Percentiles rank a stretch among this genome's conserved stretches.
Evolutionary conservation across 1,140 invertebrate genomes (phyloP).

Genomic region (Magallana ariakensis): DNA sequence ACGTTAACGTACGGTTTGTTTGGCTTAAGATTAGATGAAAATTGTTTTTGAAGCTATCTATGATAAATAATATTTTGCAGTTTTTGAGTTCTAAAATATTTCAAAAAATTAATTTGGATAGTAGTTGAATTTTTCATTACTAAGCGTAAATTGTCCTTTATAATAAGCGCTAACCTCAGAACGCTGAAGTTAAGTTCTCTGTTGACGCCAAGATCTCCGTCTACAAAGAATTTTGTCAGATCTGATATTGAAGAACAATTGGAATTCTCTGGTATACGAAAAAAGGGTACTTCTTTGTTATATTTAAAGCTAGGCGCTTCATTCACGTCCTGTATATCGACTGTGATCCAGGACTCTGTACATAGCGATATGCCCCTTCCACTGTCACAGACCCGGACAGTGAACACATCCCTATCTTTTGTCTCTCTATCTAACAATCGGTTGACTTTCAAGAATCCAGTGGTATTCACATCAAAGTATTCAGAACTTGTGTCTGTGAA

Average conservation of each 20-base stretch:
- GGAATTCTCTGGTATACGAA: not conserved
- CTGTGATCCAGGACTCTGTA: not conserved
- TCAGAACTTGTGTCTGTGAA: not conserved
- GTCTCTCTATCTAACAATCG: not conserved
- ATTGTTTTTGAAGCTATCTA: no score
- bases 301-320: not conserved
- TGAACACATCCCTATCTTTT: not conserved
- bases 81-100: no score
- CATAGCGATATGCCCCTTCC: not conserved
- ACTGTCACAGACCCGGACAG: not conserved
- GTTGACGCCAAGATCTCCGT: not conserved
- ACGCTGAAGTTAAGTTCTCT: not conserved
- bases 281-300: not conserved
- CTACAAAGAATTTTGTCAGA: not conserved
- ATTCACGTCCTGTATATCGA: not conserved
- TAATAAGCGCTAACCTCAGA: not conserved
- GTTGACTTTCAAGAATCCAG: not conserved
- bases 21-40: no score
- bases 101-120: no score
- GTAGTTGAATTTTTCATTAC: not conserved
- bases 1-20: no score
- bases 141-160: no score
- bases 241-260: not conserved
- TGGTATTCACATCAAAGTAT: not conserved
- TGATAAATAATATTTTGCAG: no score